Percentiles rank a stretch among this genome's conserved stretches.
These are phyloP conservation scores for Siderastrea siderea DNA, from an alignment of 92 coral and sea anemone species.

Conservation along the genomic window DNA sequence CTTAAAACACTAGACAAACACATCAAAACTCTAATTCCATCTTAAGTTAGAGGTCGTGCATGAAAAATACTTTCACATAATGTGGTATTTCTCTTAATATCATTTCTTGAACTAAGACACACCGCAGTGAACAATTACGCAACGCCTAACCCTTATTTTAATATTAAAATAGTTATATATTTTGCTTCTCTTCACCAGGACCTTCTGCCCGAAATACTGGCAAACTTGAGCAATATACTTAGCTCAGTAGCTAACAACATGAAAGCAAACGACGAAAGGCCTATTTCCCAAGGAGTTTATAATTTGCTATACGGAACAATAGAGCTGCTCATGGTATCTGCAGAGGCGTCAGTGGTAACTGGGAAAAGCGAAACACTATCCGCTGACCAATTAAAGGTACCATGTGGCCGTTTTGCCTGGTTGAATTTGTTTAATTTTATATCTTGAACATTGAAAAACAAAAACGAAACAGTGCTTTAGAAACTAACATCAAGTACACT, in stretches of 20 bases:
- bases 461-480: neutral
- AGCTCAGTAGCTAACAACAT: slow-evolving; percentile 4
- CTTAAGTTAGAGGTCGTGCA: too few relatives aligned
- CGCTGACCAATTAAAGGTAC: slow-evolving; percentile 26
- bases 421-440: neutral
- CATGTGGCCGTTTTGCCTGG: neutral
- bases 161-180: neutral
- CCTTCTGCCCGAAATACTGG: slow-evolving; percentile 3
- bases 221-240: slow-evolving; percentile 1
- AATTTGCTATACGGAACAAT: slow-evolving; percentile 28
- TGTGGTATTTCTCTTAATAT: too few relatives aligned
- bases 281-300: slow-evolving; percentile 20
- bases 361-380: neutral
- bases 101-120: too few relatives aligned
- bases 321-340: slow-evolving; percentile 12
- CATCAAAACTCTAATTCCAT: too few relatives aligned
- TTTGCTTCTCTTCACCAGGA: neutral
- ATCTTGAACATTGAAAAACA: neutral
- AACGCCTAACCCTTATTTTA: neutral
- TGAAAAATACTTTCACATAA: too few relatives aligned
- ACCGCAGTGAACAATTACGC: neutral
- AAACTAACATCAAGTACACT: too few relatives aligned
- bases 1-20: too few relatives aligned
- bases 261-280: slow-evolving; percentile 27
- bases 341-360: slow-evolving; percentile 7